Evolutionary conservation across 1,140 invertebrate genomes (phyloP).

Genomic region (Aphaenogaster rudis): DNA sequence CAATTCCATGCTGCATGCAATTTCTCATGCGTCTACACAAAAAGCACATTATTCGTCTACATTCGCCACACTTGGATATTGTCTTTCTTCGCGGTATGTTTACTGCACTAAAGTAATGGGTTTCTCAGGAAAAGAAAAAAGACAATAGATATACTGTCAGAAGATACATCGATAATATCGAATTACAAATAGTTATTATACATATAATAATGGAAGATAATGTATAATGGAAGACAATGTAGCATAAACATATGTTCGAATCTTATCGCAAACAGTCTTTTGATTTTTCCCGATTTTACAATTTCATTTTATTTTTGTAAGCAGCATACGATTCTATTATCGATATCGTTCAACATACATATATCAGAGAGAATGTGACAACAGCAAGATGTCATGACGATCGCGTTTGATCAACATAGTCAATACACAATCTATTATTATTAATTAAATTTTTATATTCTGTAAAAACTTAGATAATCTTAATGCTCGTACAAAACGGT

Average conservation of each 20-base stretch:
- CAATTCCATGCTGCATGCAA: slow-evolving; percentile 19
- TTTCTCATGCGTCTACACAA: background rate
- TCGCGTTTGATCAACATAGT: too few species aligned
- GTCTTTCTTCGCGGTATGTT: background rate
- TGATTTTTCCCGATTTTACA: too few species aligned
- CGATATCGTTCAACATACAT: too few species aligned
- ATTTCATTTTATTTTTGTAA: too few species aligned
- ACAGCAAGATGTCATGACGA: too few species aligned
- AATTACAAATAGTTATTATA: background rate
- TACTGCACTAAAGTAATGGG: background rate
- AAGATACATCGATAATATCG: background rate
- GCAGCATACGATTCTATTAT: too few species aligned
- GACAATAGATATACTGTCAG: background rate
- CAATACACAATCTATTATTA: background rate
- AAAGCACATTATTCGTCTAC: slow-evolving; percentile 14
- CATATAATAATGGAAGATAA: background rate
- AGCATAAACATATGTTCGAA: too few species aligned
- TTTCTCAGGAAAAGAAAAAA: background rate
- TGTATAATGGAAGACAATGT: background rate
- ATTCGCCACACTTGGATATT: slow-evolving; percentile 2
- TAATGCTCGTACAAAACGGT: background rate
- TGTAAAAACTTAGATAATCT: background rate
- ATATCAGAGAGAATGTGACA: too few species aligned
- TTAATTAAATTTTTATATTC: background rate
- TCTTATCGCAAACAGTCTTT: too few species aligned